Conservation (phyloP, 2,113 vertebrate species). For the Pan paniscus region DNA sequence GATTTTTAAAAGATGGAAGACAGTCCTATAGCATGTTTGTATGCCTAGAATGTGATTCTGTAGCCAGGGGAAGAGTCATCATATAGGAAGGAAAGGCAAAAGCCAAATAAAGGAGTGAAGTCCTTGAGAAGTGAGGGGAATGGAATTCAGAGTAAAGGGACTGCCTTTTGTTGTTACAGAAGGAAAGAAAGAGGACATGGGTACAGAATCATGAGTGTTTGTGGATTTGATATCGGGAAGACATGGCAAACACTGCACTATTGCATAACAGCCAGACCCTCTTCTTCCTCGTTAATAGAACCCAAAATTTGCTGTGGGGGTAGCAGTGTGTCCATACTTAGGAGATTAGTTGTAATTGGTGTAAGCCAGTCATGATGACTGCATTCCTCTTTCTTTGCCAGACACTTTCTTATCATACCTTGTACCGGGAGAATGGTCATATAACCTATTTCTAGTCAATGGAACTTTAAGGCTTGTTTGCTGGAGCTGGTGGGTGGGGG, state of each 20-base stretch:
- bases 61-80: background rate
- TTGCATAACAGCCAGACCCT: background rate
- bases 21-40: background rate
- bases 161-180: background rate
- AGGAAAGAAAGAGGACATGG: background rate
- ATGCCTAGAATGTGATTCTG: background rate
- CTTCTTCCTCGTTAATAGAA: background rate
- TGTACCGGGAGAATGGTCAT: background rate
- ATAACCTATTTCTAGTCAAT: background rate
- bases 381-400: background rate
- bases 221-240: background rate
- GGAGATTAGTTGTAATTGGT: background rate
- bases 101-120: background rate
- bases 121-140: background rate
- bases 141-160: background rate
- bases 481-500: background rate
- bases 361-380: background rate
- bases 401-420: background rate
- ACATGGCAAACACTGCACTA: background rate
- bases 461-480: background rate
- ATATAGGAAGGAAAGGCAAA: background rate
- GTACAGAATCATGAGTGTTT: background rate
- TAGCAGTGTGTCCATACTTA: background rate
- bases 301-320: background rate
- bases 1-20: conserved; percentile 18